A percentile compares a stretch with the other conserved stretches of the same genome.
Conservation (phyloP, 2,797 vertebrate genomes). For the Coracias cyanogaster region DNA sequence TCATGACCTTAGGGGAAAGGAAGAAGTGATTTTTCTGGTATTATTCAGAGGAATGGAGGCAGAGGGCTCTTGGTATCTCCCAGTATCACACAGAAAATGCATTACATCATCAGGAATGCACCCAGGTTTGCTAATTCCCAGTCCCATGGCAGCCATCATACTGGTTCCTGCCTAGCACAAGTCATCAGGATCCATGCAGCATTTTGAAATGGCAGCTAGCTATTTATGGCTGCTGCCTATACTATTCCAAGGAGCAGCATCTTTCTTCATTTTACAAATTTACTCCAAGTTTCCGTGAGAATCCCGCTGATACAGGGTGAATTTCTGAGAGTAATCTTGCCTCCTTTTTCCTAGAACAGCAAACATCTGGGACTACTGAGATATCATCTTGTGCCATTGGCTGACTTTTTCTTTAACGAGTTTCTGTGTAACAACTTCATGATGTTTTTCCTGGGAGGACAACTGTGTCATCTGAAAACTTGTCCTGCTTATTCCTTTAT, state of each 20-base stretch:
- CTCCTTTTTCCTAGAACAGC: slow-evolving; percentile 45
- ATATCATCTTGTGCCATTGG: slow-evolving; percentile 36
- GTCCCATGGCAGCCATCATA: neutral
- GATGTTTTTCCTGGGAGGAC: slow-evolving; percentile 55
- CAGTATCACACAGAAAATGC: neutral
- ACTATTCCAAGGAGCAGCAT: neutral
- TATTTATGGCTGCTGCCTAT: slow-evolving; percentile 16
- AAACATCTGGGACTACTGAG: slow-evolving; percentile 59
- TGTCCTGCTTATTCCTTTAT: neutral
- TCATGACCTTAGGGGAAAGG: neutral
- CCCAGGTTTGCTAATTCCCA: neutral
- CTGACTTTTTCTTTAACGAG: neutral
- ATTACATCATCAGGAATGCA: neutral
- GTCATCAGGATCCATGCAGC: neutral
- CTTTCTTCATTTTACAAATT: slow-evolving; percentile 15
- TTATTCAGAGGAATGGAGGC: neutral
- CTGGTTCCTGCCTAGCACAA: neutral
- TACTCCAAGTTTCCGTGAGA: slow-evolving; percentile 15
- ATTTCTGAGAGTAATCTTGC: slow-evolving; percentile 41
- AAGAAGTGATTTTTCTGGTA: neutral
- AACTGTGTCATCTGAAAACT: slow-evolving; percentile 46
- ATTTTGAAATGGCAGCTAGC: neutral
- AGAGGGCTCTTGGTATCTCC: neutral
- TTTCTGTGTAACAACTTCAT: slow-evolving; percentile 57
- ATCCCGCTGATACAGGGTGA: neutral